phyloP scores from a whole-genome alignment of 2,113 vertebrate genomes.

The Acrocephalus arundinaceus region DNA sequence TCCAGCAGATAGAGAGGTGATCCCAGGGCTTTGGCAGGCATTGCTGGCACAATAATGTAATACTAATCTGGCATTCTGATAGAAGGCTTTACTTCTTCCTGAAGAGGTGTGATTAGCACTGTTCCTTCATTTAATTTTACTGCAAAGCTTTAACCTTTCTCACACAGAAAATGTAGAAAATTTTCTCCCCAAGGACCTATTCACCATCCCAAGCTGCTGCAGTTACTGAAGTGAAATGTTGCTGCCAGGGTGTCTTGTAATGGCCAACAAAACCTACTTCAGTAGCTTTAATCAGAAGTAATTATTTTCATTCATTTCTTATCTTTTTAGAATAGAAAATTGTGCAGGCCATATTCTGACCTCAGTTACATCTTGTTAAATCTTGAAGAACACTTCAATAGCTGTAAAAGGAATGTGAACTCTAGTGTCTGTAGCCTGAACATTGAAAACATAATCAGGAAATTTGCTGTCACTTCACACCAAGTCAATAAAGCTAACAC shows the following conservation, averaged over 20 bases:
- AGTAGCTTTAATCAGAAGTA: background rate
- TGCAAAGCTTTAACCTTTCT: background rate
- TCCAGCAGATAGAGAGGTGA: background rate
- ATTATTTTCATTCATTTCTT: background rate
- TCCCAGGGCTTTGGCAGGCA: background rate
- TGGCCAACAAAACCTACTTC: background rate
- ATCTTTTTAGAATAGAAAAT: background rate
- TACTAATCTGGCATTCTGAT: background rate
- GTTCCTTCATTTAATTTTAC: background rate
- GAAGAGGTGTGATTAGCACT: background rate
- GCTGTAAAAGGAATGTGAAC: background rate
- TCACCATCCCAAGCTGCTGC: background rate
- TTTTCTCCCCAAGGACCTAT: background rate
- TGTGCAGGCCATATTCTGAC: background rate
- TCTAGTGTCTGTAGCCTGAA: background rate
- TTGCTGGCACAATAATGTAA: background rate
- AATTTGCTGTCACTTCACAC: constrained; percentile 19
- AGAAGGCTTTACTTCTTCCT: background rate
- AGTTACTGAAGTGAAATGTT: background rate
- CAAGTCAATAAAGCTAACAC: constrained; percentile 29
- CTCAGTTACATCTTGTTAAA: background rate
- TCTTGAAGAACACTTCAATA: background rate
- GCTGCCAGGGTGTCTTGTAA: background rate
- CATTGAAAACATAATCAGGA: background rate
- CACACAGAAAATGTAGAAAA: background rate